Percentiles rank a stretch among this genome's conserved stretches.
These are phyloP conservation scores for Germaria angustata DNA, from an alignment of 2,888 invertebrate genomes.

Conservation along the genomic window DNA sequence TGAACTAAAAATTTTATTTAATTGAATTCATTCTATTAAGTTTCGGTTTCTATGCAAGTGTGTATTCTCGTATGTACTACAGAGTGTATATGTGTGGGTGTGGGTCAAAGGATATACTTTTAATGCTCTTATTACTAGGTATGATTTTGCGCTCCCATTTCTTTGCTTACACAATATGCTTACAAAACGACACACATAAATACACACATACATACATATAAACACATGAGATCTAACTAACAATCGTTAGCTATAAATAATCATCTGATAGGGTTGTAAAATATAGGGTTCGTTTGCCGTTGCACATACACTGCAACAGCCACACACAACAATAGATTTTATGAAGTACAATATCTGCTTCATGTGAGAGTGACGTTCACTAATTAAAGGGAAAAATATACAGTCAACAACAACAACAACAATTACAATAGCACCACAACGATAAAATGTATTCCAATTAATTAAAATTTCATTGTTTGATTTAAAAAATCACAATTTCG, in stretches of 20 bases:
- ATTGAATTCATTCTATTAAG: background rate
- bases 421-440: background rate
- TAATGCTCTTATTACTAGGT: background rate
- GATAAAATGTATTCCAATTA: conserved; percentile 45
- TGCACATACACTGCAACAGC: background rate
- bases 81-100: background rate
- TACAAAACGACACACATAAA: too few relatives aligned
- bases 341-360: conserved; percentile 16
- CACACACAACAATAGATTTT: conserved; percentile 32
- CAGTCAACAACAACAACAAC: background rate
- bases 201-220: background rate
- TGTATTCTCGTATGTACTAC: background rate
- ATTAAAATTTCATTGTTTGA: conserved; percentile 62
- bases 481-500: conserved; percentile 31
- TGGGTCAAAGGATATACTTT: conserved; percentile 25
- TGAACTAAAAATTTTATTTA: too few relatives aligned
- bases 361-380: conserved; percentile 14
- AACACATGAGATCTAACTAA: background rate
- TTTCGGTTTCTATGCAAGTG: background rate
- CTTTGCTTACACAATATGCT: background rate
- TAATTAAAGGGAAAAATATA: conserved; percentile 40
- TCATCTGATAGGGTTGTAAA: conserved; percentile 48
- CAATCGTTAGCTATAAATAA: conserved; percentile 38
- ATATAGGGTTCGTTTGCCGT: conserved; percentile 38
- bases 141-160: conserved; percentile 15